Percentiles rank a stretch among this genome's conserved stretches.
Conservation (phyloP, 2,888 invertebrate genomes). For the Campaea margaritaria region DNA sequence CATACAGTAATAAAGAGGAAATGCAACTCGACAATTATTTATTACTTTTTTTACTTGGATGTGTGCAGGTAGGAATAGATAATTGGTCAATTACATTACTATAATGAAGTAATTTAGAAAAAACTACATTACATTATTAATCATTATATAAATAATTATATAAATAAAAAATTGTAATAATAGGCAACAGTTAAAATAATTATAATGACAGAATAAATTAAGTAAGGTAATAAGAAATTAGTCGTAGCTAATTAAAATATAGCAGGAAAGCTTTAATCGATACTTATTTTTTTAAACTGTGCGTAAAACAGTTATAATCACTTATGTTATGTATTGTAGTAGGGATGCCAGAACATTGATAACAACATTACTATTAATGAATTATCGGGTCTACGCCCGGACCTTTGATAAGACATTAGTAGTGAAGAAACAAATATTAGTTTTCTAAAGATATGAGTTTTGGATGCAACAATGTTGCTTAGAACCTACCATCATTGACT, state of each 20-base stretch:
- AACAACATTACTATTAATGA: background rate
- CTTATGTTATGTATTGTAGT: background rate
- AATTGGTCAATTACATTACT: slow-evolving; percentile 12
- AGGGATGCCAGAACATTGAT: background rate
- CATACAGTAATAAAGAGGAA: slow-evolving; percentile 2
- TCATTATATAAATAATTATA: too few relatives aligned
- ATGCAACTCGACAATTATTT: slow-evolving; percentile 18
- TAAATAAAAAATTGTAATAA: background rate
- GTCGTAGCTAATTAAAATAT: background rate
- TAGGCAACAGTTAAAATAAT: background rate
- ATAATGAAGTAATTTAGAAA: slow-evolving; percentile 15
- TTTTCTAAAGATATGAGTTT: too few relatives aligned
- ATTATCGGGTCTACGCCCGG: too few relatives aligned
- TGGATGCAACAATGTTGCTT: too few relatives aligned
- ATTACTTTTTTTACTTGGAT: slow-evolving; percentile 30
- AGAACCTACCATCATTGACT: too few relatives aligned
- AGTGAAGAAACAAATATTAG: too few relatives aligned
- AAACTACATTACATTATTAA: background rate
- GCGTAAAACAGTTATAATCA: background rate
- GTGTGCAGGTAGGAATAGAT: slow-evolving; percentile 1
- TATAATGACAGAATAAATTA: background rate
- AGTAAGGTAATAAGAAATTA: background rate
- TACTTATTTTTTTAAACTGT: background rate
- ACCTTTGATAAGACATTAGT: too few relatives aligned
- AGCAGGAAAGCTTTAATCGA: background rate